phyloP scores from a whole-genome alignment of 1,140 invertebrate species.

The Anastrepha ludens region DNA sequence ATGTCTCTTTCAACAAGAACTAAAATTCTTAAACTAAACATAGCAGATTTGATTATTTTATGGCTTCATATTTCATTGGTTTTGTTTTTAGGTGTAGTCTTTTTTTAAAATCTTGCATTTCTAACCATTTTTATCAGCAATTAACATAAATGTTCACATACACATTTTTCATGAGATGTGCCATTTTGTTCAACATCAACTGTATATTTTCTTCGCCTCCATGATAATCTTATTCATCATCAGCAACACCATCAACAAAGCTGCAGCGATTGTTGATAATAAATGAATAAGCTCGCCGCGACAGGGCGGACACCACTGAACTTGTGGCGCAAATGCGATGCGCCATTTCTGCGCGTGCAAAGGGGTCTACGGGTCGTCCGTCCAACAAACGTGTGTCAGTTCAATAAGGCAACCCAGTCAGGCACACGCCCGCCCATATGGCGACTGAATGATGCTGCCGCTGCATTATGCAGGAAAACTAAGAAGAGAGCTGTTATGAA shows the following conservation, averaged over 20 bases:
- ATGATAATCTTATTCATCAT: constrained; percentile 4
- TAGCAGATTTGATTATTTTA: too few relatives aligned
- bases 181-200: too few relatives aligned
- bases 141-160: too few relatives aligned
- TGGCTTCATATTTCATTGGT: too few relatives aligned
- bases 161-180: too few relatives aligned
- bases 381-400: background rate
- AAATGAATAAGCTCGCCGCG: constrained; percentile 16
- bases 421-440: constrained; percentile 24
- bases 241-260: background rate
- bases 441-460: background rate
- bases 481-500: background rate
- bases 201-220: background rate
- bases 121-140: too few relatives aligned
- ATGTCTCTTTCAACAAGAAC: too few relatives aligned
- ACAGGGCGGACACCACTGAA: constrained; percentile 15
- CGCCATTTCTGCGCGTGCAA: background rate
- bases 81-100: too few relatives aligned
- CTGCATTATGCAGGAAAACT: constrained; percentile 3
- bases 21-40: too few relatives aligned
- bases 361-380: background rate
- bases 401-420: background rate
- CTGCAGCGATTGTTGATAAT: background rate
- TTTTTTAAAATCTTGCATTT: too few relatives aligned
- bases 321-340: constrained; percentile 16